These are phyloP conservation scores for Montifringilla adamsi DNA, from an alignment of 2,113 vertebrate species.

Conservation along the genomic window DNA sequence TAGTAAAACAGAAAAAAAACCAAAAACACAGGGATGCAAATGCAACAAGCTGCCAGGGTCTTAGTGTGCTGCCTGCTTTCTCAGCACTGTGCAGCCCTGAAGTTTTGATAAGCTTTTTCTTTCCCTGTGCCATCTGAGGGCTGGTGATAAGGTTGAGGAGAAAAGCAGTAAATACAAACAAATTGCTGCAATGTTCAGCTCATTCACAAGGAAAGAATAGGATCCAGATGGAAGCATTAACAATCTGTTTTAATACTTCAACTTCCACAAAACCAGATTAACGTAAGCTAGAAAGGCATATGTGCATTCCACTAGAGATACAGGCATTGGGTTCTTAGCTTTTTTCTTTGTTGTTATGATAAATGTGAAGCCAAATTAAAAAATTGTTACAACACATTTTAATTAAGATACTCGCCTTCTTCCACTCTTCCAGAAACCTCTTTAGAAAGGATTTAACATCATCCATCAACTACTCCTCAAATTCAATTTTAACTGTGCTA, in stretches of 20 bases:
- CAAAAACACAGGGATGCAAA: conserved; percentile 40
- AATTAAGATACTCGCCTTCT: neutral
- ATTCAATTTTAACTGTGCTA: conserved; percentile 5
- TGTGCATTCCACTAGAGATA: conserved; percentile 16
- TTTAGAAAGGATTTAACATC: conserved; percentile 5
- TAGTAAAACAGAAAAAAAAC: neutral
- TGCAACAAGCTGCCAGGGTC: conserved; percentile 48
- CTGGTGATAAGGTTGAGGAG: conserved; percentile 45
- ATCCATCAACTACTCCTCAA: neutral
- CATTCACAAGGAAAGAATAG: conserved; percentile 37
- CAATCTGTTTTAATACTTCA: conserved; percentile 41
- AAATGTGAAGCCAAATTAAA: conserved; percentile 9
- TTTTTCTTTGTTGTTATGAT: neutral
- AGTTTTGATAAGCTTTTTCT: conserved; percentile 50
- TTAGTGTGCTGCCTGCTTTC: conserved; percentile 19
- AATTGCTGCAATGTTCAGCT: conserved; percentile 40
- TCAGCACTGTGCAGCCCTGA: conserved; percentile 13
- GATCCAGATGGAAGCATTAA: conserved; percentile 53
- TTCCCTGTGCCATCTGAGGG: conserved; percentile 31
- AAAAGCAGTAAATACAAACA: conserved; percentile 53
- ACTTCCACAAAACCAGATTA: conserved; percentile 61
- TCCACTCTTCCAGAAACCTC: neutral
- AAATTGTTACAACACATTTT: conserved; percentile 1
- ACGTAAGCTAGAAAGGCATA: conserved; percentile 1
- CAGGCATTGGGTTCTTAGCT: neutral